Evolutionary conservation across 1,140 invertebrate species (phyloP), one percentile per base, ranked within the genome.

Genomic region (Adelges cooleyi): DNA sequence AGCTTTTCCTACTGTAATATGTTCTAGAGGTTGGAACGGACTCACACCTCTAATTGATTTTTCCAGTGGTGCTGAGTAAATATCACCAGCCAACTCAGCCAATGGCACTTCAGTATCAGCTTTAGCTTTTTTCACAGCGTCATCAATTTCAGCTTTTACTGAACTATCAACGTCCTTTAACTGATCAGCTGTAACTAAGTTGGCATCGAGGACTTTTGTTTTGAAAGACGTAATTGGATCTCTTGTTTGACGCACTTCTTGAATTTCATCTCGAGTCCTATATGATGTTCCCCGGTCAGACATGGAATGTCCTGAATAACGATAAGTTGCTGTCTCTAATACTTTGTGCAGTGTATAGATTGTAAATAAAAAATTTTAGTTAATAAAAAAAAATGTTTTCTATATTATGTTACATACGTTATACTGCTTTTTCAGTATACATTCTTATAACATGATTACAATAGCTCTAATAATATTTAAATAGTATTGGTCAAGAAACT

Each of bases 201-300:
- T 80, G 52, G 82, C 73, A 48, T 80, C 79, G 6, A 92, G 71
- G 65, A 93, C 82, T 73, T 81, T 80, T 65, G 92, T 86, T 72
- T 86, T 90, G 72, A 96, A 92, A 38, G 82, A 83, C 17, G 85
- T 86, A 29, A 96, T 90, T 2, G 92, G 90, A 77, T 97, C 93
- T 68, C 87, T 77, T 48, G 82, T 89, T 71, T 93, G 86, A 66
- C 94, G 77, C 3, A 95, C 89, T 77, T 92, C 86, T 75, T 94
- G 87, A 52, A 96, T 84, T 77, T 96, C 93, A 71, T 95, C 90
- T 69, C 92, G 79, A 0, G 88, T 84, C 56, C 86, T 76, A 70
- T 89, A 89, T 67, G 82, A 85, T 23, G 85, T 87, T 10, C 86
- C 86, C 38, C 86, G 86, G 78, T 89, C 87, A 2, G 86, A 88